These are phyloP conservation scores for Columba livia DNA, from an alignment of 2,113 vertebrate species.

Conservation along the genomic window DNA sequence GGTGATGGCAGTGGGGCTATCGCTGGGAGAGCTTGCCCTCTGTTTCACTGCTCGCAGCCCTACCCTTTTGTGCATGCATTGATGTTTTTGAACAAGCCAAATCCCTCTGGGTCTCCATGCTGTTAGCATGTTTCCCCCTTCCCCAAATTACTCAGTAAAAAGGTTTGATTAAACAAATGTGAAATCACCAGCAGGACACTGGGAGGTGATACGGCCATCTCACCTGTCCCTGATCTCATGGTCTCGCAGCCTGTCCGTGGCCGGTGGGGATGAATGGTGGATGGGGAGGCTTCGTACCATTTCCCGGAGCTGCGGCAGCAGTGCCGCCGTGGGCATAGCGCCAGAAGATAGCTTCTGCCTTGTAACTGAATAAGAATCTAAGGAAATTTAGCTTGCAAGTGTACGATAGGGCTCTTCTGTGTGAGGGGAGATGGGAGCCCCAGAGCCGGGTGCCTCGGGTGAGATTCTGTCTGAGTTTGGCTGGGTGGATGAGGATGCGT, in stretches of 20 bases:
- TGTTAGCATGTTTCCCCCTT: background rate
- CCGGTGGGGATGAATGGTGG: background rate
- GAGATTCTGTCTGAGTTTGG: background rate
- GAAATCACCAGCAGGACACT: background rate
- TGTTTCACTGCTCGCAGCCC: background rate
- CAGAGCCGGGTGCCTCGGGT: background rate
- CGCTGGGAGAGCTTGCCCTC: background rate
- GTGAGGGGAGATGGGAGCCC: background rate
- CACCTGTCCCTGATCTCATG: background rate
- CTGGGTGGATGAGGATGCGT: background rate
- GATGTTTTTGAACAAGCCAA: background rate
- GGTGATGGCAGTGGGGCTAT: background rate
- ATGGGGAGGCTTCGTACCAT: background rate
- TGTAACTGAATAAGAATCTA: slow-evolving; percentile 55
- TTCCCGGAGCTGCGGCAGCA: background rate
- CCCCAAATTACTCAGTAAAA: background rate
- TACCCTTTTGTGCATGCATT: background rate
- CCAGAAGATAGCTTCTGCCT: slow-evolving; percentile 62
- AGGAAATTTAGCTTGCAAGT: slow-evolving; percentile 23
- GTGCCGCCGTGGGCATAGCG: background rate
- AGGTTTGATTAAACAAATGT: background rate
- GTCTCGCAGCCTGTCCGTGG: too few relatives aligned
- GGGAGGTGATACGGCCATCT: background rate
- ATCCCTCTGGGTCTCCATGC: background rate
- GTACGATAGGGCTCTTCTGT: background rate